Evolutionary conservation across 2,888 invertebrate genomes (phyloP).

Genomic region (Sinotaia quadrata): DNA sequence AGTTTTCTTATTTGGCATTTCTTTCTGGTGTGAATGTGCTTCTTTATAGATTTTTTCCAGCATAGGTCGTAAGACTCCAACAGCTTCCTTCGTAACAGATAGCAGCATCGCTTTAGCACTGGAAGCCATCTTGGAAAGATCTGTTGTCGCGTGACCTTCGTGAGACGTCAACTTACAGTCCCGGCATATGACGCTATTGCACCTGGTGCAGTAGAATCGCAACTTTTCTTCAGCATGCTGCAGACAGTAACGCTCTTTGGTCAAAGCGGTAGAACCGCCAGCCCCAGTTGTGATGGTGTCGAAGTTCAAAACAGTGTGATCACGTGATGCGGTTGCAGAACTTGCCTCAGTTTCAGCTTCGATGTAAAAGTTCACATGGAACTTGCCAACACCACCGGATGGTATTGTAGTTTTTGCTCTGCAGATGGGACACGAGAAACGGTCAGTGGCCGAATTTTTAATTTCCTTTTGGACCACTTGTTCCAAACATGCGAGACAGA

Average conservation of each 20-base stretch:
- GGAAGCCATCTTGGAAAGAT: slow-evolving; percentile 6
- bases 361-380: slow-evolving; percentile 23
- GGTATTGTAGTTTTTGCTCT: slow-evolving; percentile 3
- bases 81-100: not conserved
- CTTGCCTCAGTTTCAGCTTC: not conserved
- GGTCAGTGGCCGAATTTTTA: too few relatives aligned
- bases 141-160: slow-evolving; percentile 16
- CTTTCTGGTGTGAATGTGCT: not conserved
- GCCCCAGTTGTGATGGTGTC: not conserved
- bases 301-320: slow-evolving; percentile 18
- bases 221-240: slow-evolving; percentile 11
- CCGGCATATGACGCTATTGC: slow-evolving; percentile 12
- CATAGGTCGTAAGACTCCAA: not conserved
- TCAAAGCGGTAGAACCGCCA: not conserved
- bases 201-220: slow-evolving; percentile 19
- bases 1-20: not conserved
- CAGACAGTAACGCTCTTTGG: slow-evolving; percentile 13
- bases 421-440: slow-evolving; percentile 22
- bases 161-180: slow-evolving; percentile 25
- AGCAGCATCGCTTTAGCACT: not conserved
- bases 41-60: not conserved
- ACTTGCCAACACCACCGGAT: slow-evolving; percentile 11
- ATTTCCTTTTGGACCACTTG: not conserved
- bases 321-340: not conserved
- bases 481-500: slow-evolving; percentile 16